Evolutionary conservation across 2,888 invertebrate species (phyloP), one percentile per base, ranked within the genome.

Genomic region (Rutpela maculata): DNA sequence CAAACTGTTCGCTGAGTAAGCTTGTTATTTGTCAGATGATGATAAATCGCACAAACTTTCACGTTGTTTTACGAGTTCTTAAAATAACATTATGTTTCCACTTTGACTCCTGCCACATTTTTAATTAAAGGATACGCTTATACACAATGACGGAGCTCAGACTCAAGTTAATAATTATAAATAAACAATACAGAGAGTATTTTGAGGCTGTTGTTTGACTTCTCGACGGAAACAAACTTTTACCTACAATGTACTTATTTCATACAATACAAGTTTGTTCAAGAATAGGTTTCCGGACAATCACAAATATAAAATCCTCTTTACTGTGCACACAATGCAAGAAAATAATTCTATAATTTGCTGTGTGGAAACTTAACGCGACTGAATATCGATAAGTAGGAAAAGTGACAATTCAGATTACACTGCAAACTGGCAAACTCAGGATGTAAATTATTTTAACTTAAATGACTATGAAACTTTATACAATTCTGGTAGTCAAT

Each of bases 1-100:
- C 75, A 74, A 74, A 74, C 67, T 43, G 35, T 57, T 59, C 35
- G 67, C 43, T 66, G 74, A 66, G 43, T 74, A 59, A 74, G 66
- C 74, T 67, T 74, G 74, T 75, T 75, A 75, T 75, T 75, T 75
- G 69, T 75, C 75, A 69, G 75, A 43, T 43, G 69, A 75, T 75
- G 75, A 75, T 69, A 75, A 75, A 75, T 75, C 60, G 75, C 7
- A 43, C 43, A 62, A 62, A 68, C 67, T 75, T 75, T 22, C 69
- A 11, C 62, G 56, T 59, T 56, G 59, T 74, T 59, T 74, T 56
- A 43, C 59, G 60, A 18, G 22, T 50, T 57, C 70, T 60, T 72
- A 31, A 63, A 72, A 55, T 31, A 72, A 62, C 63, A 63, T 55
- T 72, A 55, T 26, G 72, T 63, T 62, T 60, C 31, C 43, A 31